phyloP scores from a whole-genome alignment of 2,797 vertebrate genomes.

The Manis crassicaudata region DNA sequence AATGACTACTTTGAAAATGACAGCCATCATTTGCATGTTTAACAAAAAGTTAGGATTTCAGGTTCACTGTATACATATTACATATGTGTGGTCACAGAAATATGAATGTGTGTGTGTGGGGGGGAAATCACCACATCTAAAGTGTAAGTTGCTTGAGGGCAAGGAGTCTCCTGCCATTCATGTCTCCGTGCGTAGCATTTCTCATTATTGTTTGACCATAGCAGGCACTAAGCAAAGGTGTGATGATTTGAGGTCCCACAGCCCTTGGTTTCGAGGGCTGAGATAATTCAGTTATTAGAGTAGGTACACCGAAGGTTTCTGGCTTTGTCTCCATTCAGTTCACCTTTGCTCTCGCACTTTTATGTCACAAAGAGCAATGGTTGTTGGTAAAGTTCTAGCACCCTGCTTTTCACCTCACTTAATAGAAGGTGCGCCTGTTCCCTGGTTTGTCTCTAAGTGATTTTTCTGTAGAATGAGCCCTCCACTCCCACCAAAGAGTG shows the following conservation, averaged over 20 bases:
- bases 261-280: not conserved
- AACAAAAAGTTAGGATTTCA: not conserved
- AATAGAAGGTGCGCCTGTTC: too few species aligned
- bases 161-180: rapidly evolving
- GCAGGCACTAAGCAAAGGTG: too few species aligned
- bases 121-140: not conserved
- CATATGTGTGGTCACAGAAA: too few species aligned
- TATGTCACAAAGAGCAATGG: not conserved
- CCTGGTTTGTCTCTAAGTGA: not conserved
- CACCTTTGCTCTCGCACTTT: not conserved
- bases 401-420: not conserved
- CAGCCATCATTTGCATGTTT: not conserved
- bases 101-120: too few species aligned
- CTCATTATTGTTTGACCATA: not conserved
- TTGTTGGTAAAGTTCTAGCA: not conserved
- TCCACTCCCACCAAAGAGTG: not conserved
- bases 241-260: not conserved
- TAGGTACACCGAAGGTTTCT: not conserved
- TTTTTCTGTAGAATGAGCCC: not conserved
- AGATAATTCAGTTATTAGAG: not conserved
- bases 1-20: not conserved
- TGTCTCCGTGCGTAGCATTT: too few species aligned
- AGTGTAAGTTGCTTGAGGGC: not conserved
- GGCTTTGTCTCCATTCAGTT: not conserved
- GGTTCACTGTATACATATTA: not conserved